These are phyloP conservation scores for Marasmarcha lunaedactyla DNA, from an alignment of 2,888 invertebrate genomes.

Conservation along the genomic window DNA sequence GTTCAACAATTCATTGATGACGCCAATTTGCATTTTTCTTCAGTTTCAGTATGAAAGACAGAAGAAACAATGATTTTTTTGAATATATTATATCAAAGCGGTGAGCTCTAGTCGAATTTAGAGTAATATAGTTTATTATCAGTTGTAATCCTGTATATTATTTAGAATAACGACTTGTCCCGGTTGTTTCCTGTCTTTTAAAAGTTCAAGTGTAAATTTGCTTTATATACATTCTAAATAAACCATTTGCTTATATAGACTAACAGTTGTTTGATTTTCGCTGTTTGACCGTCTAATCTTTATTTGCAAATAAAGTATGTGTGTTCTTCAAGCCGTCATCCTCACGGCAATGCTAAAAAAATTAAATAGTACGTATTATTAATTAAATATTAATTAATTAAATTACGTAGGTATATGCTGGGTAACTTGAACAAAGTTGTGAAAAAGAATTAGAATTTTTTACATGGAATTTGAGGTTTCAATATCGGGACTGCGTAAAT, in stretches of 20 bases:
- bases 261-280: too few species aligned
- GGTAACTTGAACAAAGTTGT: too few species aligned
- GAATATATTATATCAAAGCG: background rate
- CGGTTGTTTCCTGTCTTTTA: constrained; percentile 31
- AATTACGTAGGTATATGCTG: too few species aligned
- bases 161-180: constrained; percentile 31
- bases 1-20: background rate
- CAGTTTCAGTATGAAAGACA: background rate
- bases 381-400: too few species aligned
- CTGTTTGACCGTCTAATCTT: too few species aligned
- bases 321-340: too few species aligned
- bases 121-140: constrained; percentile 2
- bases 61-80: background rate
- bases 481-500: too few species aligned
- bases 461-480: too few species aligned
- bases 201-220: constrained; percentile 39
- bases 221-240: constrained; percentile 10
- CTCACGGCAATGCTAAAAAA: too few species aligned
- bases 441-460: too few species aligned
- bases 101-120: background rate
- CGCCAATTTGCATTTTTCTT: background rate
- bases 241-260: background rate
- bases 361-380: too few species aligned
- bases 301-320: too few species aligned
- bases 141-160: constrained; percentile 15